These are phyloP conservation scores for Drosophila infuscata DNA, from an alignment of 2,888 invertebrate genomes.

Conservation along the genomic window DNA sequence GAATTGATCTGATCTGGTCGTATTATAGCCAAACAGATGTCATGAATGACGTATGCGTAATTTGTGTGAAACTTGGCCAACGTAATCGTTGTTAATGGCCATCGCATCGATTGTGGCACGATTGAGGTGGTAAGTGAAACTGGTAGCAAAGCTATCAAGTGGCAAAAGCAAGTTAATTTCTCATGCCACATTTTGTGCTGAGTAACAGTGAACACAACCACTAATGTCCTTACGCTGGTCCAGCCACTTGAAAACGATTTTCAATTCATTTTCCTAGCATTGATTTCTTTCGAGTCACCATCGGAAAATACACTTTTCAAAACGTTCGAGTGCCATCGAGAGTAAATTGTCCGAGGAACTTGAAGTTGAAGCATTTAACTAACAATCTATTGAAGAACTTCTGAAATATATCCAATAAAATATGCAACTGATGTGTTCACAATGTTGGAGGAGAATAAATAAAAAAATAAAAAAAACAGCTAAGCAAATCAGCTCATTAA, in stretches of 20 bases:
- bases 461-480: neutral
- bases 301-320: slow-evolving; percentile 11
- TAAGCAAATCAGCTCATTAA: slow-evolving; percentile 10
- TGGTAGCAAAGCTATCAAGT: slow-evolving; percentile 37
- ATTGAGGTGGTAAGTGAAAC: neutral
- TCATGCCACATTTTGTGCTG: slow-evolving; percentile 29
- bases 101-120: neutral
- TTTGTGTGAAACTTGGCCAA: slow-evolving; percentile 24
- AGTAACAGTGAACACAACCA: slow-evolving; percentile 41
- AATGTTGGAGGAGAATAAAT: neutral
- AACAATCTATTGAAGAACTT: neutral
- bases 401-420: neutral
- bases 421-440: neutral
- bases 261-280: slow-evolving; percentile 25
- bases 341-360: slow-evolving; percentile 2
- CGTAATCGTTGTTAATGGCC: slow-evolving; percentile 22
- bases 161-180: slow-evolving; percentile 44
- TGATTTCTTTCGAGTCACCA: slow-evolving; percentile 34
- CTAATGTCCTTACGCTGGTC: slow-evolving; percentile 26
- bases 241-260: slow-evolving; percentile 36
- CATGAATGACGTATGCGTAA: slow-evolving; percentile 48
- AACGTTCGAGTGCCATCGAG: slow-evolving; percentile 1
- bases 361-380: neutral
- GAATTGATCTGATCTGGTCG: slow-evolving; percentile 37
- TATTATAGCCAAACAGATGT: slow-evolving; percentile 11